These are phyloP conservation scores for Ardeotis arabs DNA, from an alignment of 2,113 vertebrate species.

Conservation along the genomic window DNA sequence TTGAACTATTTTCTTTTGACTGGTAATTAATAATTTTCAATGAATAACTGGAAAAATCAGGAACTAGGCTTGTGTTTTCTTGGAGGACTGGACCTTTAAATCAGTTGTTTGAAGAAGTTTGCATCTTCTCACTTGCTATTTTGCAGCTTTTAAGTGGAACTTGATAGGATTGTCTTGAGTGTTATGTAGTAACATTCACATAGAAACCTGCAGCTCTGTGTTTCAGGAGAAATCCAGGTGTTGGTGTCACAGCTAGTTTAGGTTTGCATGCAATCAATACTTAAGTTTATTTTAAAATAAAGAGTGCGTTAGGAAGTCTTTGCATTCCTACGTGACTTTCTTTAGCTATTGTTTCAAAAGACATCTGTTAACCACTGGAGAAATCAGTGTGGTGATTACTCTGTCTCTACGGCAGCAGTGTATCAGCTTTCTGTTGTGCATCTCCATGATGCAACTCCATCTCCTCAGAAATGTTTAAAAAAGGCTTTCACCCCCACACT, in stretches of 20 bases:
- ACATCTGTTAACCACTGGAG: neutral
- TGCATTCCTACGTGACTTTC: neutral
- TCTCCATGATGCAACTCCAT: neutral
- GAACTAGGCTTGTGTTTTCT: neutral
- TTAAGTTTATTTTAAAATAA: neutral
- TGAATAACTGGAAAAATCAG: neutral
- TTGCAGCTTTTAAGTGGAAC: neutral
- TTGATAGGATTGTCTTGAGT: neutral
- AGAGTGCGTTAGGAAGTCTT: neutral
- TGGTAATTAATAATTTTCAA: neutral
- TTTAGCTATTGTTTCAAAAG: neutral
- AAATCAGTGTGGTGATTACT: neutral
- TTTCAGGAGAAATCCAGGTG: neutral
- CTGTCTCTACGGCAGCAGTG: constrained; percentile 24
- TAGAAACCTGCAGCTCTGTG: neutral
- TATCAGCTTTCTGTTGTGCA: neutral
- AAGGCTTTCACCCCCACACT: neutral
- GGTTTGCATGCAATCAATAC: neutral
- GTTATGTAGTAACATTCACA: neutral
- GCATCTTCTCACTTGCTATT: neutral
- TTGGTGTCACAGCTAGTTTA: neutral
- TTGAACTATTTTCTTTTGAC: neutral
- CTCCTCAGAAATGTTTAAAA: neutral
- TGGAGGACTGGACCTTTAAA: neutral
- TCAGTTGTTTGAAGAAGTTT: neutral